A percentile compares a stretch with the other conserved stretches of the same genome.
Conservation (phyloP, 2,113 vertebrate genomes). For the Phycodurus eques region DNA sequence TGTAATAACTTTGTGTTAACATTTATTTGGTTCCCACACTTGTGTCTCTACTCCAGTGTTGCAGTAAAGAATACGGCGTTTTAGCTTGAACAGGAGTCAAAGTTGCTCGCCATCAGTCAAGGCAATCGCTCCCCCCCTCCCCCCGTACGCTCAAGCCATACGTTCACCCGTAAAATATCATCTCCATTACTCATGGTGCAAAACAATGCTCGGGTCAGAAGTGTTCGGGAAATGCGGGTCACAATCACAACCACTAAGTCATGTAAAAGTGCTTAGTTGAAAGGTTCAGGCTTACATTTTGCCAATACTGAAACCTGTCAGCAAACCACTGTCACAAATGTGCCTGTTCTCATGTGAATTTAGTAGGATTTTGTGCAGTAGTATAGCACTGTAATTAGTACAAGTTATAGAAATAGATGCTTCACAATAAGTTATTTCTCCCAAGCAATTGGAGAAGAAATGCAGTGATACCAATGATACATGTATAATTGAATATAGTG, state of each 20-base stretch:
- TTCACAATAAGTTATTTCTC: no score
- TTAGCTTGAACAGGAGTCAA: not conserved
- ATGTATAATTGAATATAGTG: no score
- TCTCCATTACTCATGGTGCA: not conserved
- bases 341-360: no score
- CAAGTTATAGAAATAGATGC: no score
- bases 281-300: not conserved
- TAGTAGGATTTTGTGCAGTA: no score
- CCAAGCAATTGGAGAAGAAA: no score
- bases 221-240: not conserved
- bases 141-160: not conserved
- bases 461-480: no score
- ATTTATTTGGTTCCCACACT: not conserved
- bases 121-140: not conserved
- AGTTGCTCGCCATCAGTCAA: not conserved
- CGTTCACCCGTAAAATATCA: not conserved
- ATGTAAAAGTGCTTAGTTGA: not conserved
- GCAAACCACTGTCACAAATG: no score
- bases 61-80: not conserved
- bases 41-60: not conserved
- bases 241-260: not conserved
- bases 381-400: no score
- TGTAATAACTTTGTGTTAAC: not conserved
- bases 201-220: not conserved
- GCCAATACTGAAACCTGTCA: not conserved